Percentiles rank a stretch among this genome's conserved stretches.
Evolutionary conservation across 2,888 invertebrate genomes (phyloP).

Genomic region (Cosmia pyralina): DNA sequence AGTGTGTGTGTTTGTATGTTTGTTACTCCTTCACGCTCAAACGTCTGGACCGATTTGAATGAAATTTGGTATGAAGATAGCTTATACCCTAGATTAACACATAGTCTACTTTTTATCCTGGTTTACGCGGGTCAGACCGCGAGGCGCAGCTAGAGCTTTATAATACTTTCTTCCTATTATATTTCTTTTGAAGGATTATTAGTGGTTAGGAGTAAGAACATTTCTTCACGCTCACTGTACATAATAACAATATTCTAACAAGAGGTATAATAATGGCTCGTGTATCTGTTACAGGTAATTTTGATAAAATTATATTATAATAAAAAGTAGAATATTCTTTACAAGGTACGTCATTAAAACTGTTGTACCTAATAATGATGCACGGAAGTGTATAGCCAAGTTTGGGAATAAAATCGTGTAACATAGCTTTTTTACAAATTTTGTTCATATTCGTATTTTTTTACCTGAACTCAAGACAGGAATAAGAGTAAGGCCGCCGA

Average conservation of each 20-base stretch:
- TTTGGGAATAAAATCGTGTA: not conserved
- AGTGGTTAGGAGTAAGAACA: not conserved
- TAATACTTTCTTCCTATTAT: not conserved
- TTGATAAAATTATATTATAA: not conserved
- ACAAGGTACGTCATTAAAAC: constrained; percentile 28
- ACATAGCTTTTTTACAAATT: not conserved
- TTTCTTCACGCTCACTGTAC: not conserved
- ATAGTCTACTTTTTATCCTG: too few species aligned
- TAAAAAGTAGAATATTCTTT: constrained; percentile 4
- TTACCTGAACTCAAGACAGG: too few species aligned
- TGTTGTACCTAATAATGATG: not conserved
- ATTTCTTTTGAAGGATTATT: not conserved
- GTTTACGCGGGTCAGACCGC: too few species aligned
- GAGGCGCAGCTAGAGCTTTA: too few species aligned
- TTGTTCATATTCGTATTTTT: not conserved
- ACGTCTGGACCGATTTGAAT: too few species aligned
- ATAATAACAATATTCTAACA: not conserved
- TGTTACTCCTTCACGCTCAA: too few species aligned
- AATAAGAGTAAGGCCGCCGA: not conserved
- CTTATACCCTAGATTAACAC: too few species aligned
- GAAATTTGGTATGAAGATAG: too few species aligned
- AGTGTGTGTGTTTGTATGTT: too few species aligned
- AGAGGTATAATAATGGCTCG: not conserved
- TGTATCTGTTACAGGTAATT: not conserved
- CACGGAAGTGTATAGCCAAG: not conserved